These are phyloP conservation scores for Australoheros scitulus DNA, from an alignment of 2,113 vertebrate genomes.

Conservation along the genomic window DNA sequence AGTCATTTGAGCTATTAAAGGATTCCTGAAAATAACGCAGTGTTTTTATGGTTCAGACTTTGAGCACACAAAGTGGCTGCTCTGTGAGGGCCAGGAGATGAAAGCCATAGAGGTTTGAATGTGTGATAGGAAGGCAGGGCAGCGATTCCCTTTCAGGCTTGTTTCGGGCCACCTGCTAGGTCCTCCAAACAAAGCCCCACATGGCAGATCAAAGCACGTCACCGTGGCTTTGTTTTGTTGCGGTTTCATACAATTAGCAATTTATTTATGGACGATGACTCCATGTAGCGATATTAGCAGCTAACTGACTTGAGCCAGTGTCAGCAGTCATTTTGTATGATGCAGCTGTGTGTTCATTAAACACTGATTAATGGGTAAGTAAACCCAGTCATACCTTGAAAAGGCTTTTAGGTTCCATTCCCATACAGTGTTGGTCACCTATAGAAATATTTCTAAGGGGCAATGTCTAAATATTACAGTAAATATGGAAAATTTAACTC, in stretches of 20 bases:
- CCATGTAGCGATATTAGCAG: conserved; percentile 17
- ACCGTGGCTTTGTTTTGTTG: conserved; percentile 22
- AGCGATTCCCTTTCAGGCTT: conserved; percentile 42
- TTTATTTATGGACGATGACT: conserved; percentile 17
- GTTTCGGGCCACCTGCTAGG: conserved; percentile 58
- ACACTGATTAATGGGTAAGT: background rate
- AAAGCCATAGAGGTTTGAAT: conserved; percentile 32
- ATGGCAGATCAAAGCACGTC: conserved; percentile 52
- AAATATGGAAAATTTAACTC: conserved; percentile 7
- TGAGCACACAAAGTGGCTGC: conserved; percentile 33
- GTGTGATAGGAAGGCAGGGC: conserved; percentile 27
- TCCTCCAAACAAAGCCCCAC: conserved; percentile 43
- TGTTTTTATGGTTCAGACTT: conserved; percentile 39
- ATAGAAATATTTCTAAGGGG: background rate
- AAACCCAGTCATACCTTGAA: background rate
- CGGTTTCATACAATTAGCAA: conserved; percentile 42
- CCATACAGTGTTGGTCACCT: background rate
- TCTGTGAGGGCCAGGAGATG: conserved; percentile 49
- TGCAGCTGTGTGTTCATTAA: conserved; percentile 19
- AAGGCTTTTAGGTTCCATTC: background rate
- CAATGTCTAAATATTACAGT: background rate
- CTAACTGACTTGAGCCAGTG: conserved; percentile 25
- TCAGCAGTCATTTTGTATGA: conserved; percentile 23
- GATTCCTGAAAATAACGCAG: conserved; percentile 9
- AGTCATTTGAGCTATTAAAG: conserved; percentile 30